Conservation (phyloP, 2,797 vertebrate genomes). For the Cyclopterus lumpus region DNA sequence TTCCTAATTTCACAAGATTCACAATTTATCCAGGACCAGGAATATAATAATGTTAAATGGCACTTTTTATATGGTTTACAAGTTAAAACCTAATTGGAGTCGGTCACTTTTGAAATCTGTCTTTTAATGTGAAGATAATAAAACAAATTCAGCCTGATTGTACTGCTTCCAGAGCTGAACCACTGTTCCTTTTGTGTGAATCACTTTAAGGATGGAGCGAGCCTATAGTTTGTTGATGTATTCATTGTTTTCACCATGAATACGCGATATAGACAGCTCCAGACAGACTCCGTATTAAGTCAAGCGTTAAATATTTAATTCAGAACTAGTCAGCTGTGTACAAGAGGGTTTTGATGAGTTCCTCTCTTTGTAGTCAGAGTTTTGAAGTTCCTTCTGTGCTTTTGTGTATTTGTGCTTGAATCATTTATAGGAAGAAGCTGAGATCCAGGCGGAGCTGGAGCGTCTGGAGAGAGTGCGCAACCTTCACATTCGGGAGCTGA, state of each 20-base stretch:
- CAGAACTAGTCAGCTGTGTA: constrained; percentile 55
- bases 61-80: background rate
- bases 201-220: constrained; percentile 8
- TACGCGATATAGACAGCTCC: constrained; percentile 40
- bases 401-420: constrained; percentile 71
- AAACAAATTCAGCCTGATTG: constrained; percentile 17
- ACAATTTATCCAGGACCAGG: background rate
- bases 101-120: background rate
- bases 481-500: constrained; percentile 99
- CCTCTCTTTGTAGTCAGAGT: constrained; percentile 54
- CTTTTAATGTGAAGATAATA: constrained; percentile 6
- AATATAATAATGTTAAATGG: background rate
- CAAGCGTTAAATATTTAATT: constrained; percentile 70
- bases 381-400: constrained; percentile 66
- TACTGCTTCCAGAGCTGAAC: constrained; percentile 15
- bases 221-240: constrained; percentile 34
- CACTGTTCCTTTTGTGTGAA: constrained; percentile 15
- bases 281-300: constrained; percentile 52
- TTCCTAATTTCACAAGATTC: background rate
- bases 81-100: constrained; percentile 1
- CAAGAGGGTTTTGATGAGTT: constrained; percentile 66
- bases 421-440: constrained; percentile 98
- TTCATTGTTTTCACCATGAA: constrained; percentile 58
- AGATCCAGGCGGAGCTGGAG: constrained; percentile 99
- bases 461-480: constrained; percentile 99